Conservation (phyloP, 2,113 vertebrate genomes). For the Oreochromis aureus region DNA sequence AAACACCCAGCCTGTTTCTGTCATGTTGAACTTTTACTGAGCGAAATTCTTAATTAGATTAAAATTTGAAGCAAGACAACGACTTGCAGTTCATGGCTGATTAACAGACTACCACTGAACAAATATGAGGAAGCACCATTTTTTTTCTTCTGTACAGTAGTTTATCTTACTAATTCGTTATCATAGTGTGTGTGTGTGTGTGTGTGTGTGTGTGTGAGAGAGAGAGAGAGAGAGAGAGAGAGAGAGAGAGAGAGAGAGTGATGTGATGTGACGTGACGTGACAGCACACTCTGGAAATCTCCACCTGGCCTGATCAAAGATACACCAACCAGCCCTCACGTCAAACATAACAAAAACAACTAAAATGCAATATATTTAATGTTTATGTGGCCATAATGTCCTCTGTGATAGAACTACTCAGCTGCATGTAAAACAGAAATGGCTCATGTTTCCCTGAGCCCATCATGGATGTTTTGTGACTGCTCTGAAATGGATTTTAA, state of each 20-base stretch:
- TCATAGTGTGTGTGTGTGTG: neutral
- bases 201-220: neutral
- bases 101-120: too few relatives aligned
- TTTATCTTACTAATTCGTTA: neutral
- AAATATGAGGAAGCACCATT: too few relatives aligned
- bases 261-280: neutral
- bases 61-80: too few relatives aligned
- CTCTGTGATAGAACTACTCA: neutral
- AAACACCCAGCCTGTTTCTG: neutral
- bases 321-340: neutral
- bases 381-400: neutral
- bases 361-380: neutral
- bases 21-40: too few relatives aligned
- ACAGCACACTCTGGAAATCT: neutral
- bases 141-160: neutral
- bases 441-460: neutral
- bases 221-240: too few relatives aligned
- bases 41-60: too few relatives aligned
- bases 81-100: too few relatives aligned
- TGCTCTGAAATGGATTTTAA: neutral
- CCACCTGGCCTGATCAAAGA: neutral
- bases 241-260: too few relatives aligned
- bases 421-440: neutral
- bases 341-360: neutral
- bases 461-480: neutral